Base-by-base conservation (phyloP, 2,888 invertebrate genomes). In the Nomada lathburiana region DNA sequence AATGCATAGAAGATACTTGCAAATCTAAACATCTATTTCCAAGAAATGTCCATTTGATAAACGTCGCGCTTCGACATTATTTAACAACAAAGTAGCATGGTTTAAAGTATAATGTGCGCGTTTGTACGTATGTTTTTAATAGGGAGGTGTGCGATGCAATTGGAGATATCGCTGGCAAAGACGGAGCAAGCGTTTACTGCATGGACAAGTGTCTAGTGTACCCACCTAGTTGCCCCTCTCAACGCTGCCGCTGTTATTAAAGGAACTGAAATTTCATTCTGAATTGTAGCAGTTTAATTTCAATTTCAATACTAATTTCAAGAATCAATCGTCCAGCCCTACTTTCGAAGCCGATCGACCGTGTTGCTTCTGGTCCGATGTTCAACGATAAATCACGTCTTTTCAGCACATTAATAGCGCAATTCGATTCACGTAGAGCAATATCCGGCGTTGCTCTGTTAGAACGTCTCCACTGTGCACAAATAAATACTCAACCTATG, bases 201-300 rank as follows among this genome's bases (percentile, higher is more conserved):
- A 96, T 97, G 95, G 98, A 98, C 93, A 95, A 97, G 89, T 98
- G 98, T 94, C 95, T 98, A 86, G 96, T 97, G 62, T 97, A 97
- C 93, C 96, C 96, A 7, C 96, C 97, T 0, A 94, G 95, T 80
- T 97, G 97, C 89, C 97, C 97, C 9, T 94, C 94, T 69, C 94
- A 96, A 87, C 95, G 96, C 92, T 98, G 98, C 93, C 95, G 95
- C 86, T 97, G 97, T 92, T 96, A 96, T 92, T 96, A 94, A 94
- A 59, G 5, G 64, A 52, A 55, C 9, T 55, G 7, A 47, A 47
- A 1, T 42, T 13, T n/a, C 52, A 18, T 2, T 2, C 2, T n/a
- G 23, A 9, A 26, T 13, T 36, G 52, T 42, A 23, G 10, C n/a
- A 20, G 9, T n/a, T n/a, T n/a, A n/a, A n/a, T n/a, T n/a, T n/a